Base-by-base conservation (phyloP, 2,888 invertebrate genomes). In the Drosophila bunnanda region DNA sequence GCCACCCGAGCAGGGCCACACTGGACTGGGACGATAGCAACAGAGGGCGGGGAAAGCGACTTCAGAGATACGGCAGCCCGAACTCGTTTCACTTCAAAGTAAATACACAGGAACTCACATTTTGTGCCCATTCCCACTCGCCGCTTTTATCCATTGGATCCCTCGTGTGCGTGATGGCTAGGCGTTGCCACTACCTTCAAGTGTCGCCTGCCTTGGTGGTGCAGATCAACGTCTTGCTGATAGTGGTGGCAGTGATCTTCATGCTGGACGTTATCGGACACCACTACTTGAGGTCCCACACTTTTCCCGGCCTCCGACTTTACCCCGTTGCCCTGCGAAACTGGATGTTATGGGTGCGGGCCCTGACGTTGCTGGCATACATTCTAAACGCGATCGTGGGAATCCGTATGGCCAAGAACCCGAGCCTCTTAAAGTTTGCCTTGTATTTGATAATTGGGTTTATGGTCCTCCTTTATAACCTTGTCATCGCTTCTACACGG, bases 31-130 rank as follows among this genome's bases (percentile, higher is more conserved):
- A 58, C 56, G 67, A 64, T 79, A 70, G 77, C 80, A 72, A 73
- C 53, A 72, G 22, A 22, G 36, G 22, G 53, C 69, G 41, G 41
- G 32, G 34, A 15, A 30, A 25, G 22, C 13, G 56, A 56, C 57
- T 52, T 62, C 68, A 75, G 46, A 76, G 70, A 55, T 55, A 30
- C 61, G 50, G 44, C 50, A 55, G 62, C 44, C 50, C 15, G 39
- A 65, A 22, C 66, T 69, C 67, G 56, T 64, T 71, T 71, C 30
- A 81, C 79, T 78, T 84, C 80, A 83, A 84, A 80, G 82, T 69
- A 76, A 75, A 80, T 69, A 79, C 76, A 76, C 69, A 71, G 68
- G 68, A 60, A 65, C 30, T 75, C 72, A 32, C 58, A 73, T 53
- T 38, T 52, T n/a, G 25, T 22, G 2, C 13, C n/a, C 17, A 17